phyloP scores from a whole-genome alignment of 2,888 invertebrate genomes.

The Coremacera marginata region DNA sequence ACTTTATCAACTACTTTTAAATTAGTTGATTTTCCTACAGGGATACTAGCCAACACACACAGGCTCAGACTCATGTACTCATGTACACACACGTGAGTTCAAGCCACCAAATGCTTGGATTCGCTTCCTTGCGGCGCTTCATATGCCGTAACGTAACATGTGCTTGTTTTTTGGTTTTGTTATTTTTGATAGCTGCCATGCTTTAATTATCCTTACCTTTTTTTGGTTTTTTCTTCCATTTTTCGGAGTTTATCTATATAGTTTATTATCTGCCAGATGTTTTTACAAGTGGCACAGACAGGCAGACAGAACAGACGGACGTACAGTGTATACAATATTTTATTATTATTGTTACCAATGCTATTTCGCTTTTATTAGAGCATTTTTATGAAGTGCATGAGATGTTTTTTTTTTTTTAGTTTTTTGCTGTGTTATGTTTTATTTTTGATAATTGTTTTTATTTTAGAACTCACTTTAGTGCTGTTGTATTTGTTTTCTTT shows the following conservation, averaged over 20 bases:
- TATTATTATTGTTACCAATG: neutral
- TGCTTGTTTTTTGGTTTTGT: neutral
- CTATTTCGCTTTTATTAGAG: conserved; percentile 12
- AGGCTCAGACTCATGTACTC: neutral
- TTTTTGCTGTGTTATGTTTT: neutral
- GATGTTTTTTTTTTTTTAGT: neutral
- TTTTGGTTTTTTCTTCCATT: neutral
- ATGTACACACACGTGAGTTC: neutral
- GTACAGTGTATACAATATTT: neutral
- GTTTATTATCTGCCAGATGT: conserved; percentile 15
- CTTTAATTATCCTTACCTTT: conserved; percentile 28
- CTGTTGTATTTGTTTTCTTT: neutral
- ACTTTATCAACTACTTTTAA: too few relatives aligned
- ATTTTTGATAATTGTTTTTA: neutral
- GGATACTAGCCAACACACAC: neutral
- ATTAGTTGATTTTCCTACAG: too few relatives aligned
- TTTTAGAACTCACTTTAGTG: neutral
- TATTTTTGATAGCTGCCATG: neutral
- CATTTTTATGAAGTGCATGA: conserved; percentile 18
- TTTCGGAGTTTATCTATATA: neutral
- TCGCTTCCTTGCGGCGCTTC: conserved; percentile 21
- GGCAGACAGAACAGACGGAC: neutral
- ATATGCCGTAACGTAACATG: conserved; percentile 5
- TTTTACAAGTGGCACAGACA: neutral
- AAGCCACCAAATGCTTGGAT: neutral